Evolutionary conservation across 2,888 invertebrate genomes (phyloP).

Genomic region (Rhamnusium bicolor): DNA sequence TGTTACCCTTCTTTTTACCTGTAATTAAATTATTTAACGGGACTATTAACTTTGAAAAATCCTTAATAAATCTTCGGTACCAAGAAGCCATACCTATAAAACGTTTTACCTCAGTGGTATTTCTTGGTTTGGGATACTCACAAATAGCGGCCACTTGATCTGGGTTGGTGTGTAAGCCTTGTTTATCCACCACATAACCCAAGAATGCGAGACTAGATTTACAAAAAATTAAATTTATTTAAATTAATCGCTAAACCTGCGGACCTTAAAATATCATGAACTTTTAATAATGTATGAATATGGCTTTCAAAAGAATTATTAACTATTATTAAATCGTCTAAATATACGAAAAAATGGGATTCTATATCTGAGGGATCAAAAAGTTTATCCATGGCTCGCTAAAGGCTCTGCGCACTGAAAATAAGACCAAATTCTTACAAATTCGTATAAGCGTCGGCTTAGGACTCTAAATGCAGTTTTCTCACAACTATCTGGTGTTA

Average conservation of each 20-base stretch:
- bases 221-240: constrained; percentile 32
- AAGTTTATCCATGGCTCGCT: background rate
- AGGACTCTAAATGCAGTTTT: constrained; percentile 1
- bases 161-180: background rate
- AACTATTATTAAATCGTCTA: background rate
- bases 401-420: background rate
- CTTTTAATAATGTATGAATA: background rate
- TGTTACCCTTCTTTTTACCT: constrained; percentile 45
- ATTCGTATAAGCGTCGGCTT: background rate
- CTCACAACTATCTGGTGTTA: background rate
- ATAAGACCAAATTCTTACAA: background rate
- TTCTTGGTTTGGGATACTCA: background rate
- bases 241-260: constrained; percentile 30
- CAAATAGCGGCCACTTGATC: background rate
- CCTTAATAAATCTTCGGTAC: constrained; percentile 53
- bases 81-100: constrained; percentile 55
- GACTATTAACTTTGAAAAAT: constrained; percentile 52
- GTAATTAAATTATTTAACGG: constrained; percentile 51
- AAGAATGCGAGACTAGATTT: constrained; percentile 5
- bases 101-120: constrained; percentile 51
- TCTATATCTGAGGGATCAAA: background rate
- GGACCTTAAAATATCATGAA: background rate
- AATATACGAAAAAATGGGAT: background rate
- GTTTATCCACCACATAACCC: background rate
- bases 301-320: background rate